Conservation (phyloP, 30 jellyfish, hydroid and myxozoan species). For the Sanderia malayensis region DNA sequence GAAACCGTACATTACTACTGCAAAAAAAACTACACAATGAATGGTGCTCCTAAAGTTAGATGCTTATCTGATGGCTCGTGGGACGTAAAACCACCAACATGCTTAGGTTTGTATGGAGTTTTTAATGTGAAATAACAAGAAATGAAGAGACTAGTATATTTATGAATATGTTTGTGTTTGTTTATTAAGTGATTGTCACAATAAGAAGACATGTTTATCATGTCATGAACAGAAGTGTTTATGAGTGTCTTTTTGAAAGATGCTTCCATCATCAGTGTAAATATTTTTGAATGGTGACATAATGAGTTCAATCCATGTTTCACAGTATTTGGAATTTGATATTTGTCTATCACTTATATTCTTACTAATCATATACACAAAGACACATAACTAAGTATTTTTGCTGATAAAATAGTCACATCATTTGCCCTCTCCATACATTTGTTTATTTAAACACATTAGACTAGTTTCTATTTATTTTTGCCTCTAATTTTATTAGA, state of each 20-base stretch:
- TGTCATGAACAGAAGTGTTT: too few species aligned
- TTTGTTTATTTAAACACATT: too few species aligned
- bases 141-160: not conserved
- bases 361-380: not conserved
- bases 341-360: not conserved
- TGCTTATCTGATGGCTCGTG: slow-evolving; percentile 28
- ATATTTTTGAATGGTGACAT: not conserved
- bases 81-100: slow-evolving; percentile 42
- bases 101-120: too few species aligned
- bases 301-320: too few species aligned
- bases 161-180: too few species aligned
- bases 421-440: not conserved
- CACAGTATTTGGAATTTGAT: too few species aligned
- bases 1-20: slow-evolving; percentile 37
- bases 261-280: not conserved
- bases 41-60: slow-evolving; percentile 35
- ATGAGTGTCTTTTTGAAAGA: not conserved
- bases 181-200: not conserved
- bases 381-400: not conserved
- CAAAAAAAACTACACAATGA: slow-evolving; percentile 16
- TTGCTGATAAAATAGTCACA: not conserved
- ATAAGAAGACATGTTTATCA: not conserved
- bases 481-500: slow-evolving; percentile 9
- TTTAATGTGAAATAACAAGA: too few species aligned
- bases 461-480: not conserved